Percentiles rank a stretch among this genome's conserved stretches.
These are phyloP conservation scores for Pipra filicauda DNA, from an alignment of 2,113 vertebrate genomes.

Conservation along the genomic window DNA sequence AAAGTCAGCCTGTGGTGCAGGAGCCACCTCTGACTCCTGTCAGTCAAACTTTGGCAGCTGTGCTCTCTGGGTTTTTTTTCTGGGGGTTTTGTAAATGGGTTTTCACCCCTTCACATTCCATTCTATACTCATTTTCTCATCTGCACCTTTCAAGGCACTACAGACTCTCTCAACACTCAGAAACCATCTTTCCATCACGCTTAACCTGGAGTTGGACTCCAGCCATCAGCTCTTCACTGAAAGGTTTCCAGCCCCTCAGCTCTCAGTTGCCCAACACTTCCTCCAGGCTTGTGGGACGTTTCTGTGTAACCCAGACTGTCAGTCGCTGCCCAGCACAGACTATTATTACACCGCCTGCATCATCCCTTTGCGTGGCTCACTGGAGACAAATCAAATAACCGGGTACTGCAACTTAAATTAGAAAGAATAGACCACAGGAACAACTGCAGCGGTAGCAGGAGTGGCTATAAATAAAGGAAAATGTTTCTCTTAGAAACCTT, in stretches of 20 bases:
- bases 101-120: background rate
- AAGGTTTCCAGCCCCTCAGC: background rate
- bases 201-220: background rate
- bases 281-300: background rate
- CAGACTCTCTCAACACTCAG: background rate
- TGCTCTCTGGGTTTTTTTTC: background rate
- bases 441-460: background rate
- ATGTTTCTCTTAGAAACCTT: conserved; percentile 23
- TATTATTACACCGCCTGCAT: background rate
- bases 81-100: background rate
- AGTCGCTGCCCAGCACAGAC: background rate
- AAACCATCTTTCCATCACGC: background rate
- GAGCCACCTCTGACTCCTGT: background rate
- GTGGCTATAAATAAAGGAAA: conserved; percentile 44
- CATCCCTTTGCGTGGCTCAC: background rate
- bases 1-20: background rate
- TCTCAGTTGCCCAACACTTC: background rate
- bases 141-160: background rate
- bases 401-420: conserved; percentile 33
- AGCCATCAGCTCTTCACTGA: background rate
- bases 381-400: conserved; percentile 14
- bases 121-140: background rate
- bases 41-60: background rate
- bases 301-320: background rate
- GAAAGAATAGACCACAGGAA: conserved; percentile 40